Base-by-base conservation (phyloP, 2,888 invertebrate species). In the Sinopyrophorus schimmeli region DNA sequence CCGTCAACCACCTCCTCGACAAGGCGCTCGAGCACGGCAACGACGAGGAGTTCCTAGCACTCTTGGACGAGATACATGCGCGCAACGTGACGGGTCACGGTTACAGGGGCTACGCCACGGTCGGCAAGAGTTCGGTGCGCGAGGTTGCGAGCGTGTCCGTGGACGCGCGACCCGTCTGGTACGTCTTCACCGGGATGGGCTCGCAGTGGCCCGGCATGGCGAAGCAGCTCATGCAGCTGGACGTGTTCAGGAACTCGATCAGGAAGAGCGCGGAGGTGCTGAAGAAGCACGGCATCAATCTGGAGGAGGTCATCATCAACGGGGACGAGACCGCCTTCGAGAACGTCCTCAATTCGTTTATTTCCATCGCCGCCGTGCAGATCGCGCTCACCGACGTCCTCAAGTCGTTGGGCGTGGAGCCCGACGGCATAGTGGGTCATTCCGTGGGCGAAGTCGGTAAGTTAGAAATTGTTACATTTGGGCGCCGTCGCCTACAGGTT, bases 181-280 rank as follows among this genome's bases (percentile, higher is more conserved):
- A 84, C 74, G 82, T 98, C 54, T 98, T 94, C 76, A 89, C 95
- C 30, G 99, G 99, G 49, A 98, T 99, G 98, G 98, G 98, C 7
- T 88, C 92, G 26, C 98, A 98, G 76, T 98, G 97, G 97, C 81
- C 89, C 32, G 93, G 92, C 63, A 98, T 98, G 97, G 96, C 87
- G 7, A 85, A 85, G 67, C 82, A 87, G 48, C 79, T 99, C 58
- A 86, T 97, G 84, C 75, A 79, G 53, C 77, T 98, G 54, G 90
- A 92, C 40, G 75, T 78, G 1, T 97, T 97, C 76, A 84, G 83
- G 54, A 80, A 82, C 41, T 87, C 91, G 47, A 82, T 98, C 58
- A 77, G 80, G 57, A 83, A 83, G 53, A 87, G 88, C 57, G 86
- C 90, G 3, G 84, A 84, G 32, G 83, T 86, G 7, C 77, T 99